phyloP scores from a whole-genome alignment of 2,797 vertebrate species.

The Pogoniulus pusillus region DNA sequence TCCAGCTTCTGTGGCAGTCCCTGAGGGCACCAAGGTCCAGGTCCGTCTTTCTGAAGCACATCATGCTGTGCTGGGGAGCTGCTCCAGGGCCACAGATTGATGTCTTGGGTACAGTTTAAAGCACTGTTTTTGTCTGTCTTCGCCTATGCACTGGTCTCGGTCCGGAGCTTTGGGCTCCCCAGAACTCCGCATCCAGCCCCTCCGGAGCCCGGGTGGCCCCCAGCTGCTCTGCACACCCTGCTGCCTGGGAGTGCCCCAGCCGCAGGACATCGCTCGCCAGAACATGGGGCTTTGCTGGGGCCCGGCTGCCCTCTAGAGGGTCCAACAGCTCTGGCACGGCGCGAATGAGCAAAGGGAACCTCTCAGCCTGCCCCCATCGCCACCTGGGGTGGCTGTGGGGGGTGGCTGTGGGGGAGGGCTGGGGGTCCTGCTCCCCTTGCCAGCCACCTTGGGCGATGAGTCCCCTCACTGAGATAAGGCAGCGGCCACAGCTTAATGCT shows the following conservation, averaged over 20 bases:
- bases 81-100: background rate
- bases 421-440: background rate
- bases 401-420: background rate
- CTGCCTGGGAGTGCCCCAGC: background rate
- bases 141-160: background rate
- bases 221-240: rapidly evolving
- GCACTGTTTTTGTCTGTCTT: background rate
- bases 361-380: background rate
- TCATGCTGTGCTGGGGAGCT: rapidly evolving
- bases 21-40: too few species aligned
- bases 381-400: background rate
- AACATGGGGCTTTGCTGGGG: background rate
- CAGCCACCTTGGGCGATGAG: rapidly evolving
- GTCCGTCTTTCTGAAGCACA: too few species aligned
- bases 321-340: background rate
- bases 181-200: rapidly evolving
- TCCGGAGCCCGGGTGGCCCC: rapidly evolving
- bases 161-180: background rate
- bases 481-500: rapidly evolving
- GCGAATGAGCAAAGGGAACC: background rate
- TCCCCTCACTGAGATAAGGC: rapidly evolving
- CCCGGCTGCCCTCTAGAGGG: conserved; percentile 65
- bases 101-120: background rate
- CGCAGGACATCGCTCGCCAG: background rate
- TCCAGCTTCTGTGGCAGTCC: background rate